A percentile compares a stretch with the other conserved stretches of the same genome.
These are phyloP conservation scores for Heliconius congener DNA, from an alignment of 1,140 invertebrate genomes.

Conservation along the genomic window DNA sequence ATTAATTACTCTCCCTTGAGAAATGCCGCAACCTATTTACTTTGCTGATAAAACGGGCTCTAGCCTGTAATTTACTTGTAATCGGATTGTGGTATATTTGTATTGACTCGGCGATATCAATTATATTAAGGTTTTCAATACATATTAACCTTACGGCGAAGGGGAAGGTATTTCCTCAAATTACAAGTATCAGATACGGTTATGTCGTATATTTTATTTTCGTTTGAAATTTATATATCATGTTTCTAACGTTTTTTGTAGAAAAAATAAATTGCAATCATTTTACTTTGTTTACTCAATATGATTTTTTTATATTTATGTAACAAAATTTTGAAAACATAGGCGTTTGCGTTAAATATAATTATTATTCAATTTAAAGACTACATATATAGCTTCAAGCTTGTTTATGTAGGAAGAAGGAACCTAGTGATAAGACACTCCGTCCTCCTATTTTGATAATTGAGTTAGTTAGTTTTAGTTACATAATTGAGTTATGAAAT, in stretches of 20 bases:
- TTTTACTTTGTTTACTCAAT: too few relatives aligned
- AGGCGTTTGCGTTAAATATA: too few relatives aligned
- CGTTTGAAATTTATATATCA: neutral
- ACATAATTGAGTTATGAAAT: too few relatives aligned
- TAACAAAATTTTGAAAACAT: too few relatives aligned
- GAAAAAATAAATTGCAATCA: neutral
- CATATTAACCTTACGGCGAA: neutral
- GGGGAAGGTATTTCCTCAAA: neutral
- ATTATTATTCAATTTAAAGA: too few relatives aligned
- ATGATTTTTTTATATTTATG: too few relatives aligned
- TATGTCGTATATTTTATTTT: neutral
- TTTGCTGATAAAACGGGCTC: slow-evolving; percentile 40
- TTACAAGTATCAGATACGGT: neutral
- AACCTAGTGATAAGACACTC: too few relatives aligned
- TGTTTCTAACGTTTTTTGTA: neutral
- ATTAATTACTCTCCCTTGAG: slow-evolving; percentile 53
- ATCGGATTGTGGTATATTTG: slow-evolving; percentile 31
- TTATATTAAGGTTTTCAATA: slow-evolving; percentile 20
- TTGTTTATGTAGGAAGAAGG: too few relatives aligned
- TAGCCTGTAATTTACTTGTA: slow-evolving; percentile 34
- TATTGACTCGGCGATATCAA: slow-evolving; percentile 21
- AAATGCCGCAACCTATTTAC: slow-evolving; percentile 43
- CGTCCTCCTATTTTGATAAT: too few relatives aligned
- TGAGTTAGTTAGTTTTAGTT: too few relatives aligned
- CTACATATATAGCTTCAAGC: too few relatives aligned